Evolutionary conservation across 2,888 invertebrate species (phyloP).

Genomic region (Luperina testacea): DNA sequence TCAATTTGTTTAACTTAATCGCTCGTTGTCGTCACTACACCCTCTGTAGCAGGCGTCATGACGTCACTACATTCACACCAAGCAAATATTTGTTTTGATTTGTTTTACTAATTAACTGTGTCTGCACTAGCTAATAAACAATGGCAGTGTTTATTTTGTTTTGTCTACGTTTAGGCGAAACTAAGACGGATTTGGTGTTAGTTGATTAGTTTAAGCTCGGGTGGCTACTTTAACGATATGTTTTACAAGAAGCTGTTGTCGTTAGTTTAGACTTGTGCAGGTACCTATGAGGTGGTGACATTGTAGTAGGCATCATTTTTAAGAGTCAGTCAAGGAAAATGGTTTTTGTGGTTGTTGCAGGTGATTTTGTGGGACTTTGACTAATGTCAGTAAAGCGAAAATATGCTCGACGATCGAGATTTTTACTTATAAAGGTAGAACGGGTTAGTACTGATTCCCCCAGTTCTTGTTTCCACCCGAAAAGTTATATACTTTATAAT

Average conservation of each 20-base stretch:
- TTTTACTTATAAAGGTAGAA: not conserved
- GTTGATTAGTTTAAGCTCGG: slow-evolving; percentile 7
- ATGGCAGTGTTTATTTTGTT: slow-evolving; percentile 65
- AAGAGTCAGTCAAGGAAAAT: slow-evolving; percentile 11
- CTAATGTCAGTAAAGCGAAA: not conserved
- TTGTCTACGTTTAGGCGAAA: slow-evolving; percentile 64
- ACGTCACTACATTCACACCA: slow-evolving; percentile 59
- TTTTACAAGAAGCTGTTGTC: slow-evolving; percentile 18
- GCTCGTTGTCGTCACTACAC: slow-evolving; percentile 80
- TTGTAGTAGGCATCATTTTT: not conserved
- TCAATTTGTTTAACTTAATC: slow-evolving; percentile 85
- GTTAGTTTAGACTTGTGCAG: not conserved
- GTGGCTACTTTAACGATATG: slow-evolving; percentile 6
- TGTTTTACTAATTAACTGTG: slow-evolving; percentile 65
- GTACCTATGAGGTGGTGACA: not conserved
- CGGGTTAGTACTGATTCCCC: too few relatives aligned
- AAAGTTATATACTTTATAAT: too few relatives aligned
- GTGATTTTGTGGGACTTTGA: slow-evolving; percentile 2
- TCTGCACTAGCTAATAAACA: slow-evolving; percentile 63
- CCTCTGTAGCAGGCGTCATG: slow-evolving; percentile 63
- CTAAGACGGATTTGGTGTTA: slow-evolving; percentile 31
- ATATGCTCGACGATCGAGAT: not conserved
- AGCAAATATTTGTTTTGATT: slow-evolving; percentile 74
- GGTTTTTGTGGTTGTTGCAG: slow-evolving; percentile 11
- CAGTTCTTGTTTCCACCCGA: too few relatives aligned